phyloP scores from a whole-genome alignment of 2,797 vertebrate species.

The Acomys russatus region DNA sequence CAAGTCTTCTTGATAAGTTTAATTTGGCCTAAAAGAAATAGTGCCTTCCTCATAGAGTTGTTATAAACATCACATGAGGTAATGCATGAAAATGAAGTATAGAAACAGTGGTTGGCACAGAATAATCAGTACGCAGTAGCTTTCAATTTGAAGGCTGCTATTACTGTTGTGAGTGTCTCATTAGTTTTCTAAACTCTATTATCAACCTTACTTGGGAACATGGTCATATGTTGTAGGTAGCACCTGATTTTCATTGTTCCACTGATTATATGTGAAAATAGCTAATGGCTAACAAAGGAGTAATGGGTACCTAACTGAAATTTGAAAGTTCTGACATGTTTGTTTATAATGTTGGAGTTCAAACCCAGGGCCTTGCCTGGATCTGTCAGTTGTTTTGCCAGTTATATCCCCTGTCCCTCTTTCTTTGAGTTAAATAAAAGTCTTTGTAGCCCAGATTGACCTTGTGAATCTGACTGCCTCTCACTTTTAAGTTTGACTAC shows the following conservation, averaged over 20 bases:
- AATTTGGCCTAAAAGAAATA: conserved; percentile 56
- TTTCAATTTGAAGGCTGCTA: conserved; percentile 51
- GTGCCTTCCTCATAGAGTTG: conserved; percentile 46
- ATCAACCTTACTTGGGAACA: conserved; percentile 32
- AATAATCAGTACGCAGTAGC: conserved; percentile 34
- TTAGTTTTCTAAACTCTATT: conserved; percentile 31
- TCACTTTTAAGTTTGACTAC: not conserved
- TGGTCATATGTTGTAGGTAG: not conserved
- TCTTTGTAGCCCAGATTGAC: not conserved
- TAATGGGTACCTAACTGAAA: conserved; percentile 35
- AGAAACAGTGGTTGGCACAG: not conserved
- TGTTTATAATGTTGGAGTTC: not conserved
- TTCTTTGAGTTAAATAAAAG: not conserved
- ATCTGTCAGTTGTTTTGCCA: not conserved
- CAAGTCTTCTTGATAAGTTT: conserved; percentile 44
- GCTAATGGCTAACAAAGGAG: not conserved
- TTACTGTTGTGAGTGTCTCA: conserved; percentile 33
- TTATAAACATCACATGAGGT: conserved; percentile 23
- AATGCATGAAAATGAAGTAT: not conserved
- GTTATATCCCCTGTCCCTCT: not conserved
- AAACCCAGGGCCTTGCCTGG: not conserved
- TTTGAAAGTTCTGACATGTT: conserved; percentile 21
- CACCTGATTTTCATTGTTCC: not conserved
- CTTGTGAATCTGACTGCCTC: not conserved
- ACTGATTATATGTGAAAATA: conserved; percentile 53